Conservation (phyloP, 1,140 invertebrate genomes). For the Rhyzopertha dominica region DNA sequence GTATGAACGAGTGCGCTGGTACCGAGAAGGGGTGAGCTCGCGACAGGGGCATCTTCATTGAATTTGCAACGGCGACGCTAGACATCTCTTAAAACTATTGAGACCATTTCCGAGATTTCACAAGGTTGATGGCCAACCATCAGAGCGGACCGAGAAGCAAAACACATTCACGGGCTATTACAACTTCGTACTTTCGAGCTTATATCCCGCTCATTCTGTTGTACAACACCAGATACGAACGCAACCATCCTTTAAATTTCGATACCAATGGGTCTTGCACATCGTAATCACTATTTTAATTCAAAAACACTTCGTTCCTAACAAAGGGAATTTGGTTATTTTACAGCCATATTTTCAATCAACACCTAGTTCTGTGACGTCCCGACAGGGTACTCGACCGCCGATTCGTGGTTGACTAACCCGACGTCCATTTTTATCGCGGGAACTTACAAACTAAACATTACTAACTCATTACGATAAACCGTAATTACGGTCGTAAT, state of each 20-base stretch:
- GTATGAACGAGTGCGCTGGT: slow-evolving; percentile 39
- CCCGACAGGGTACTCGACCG: too few species aligned
- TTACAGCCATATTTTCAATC: slow-evolving; percentile 37
- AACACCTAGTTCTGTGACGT: slow-evolving; percentile 11
- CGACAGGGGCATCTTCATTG: slow-evolving; percentile 43
- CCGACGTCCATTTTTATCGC: too few species aligned
- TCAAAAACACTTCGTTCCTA: slow-evolving; percentile 33
- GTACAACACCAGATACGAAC: background rate
- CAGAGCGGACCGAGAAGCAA: slow-evolving; percentile 25
- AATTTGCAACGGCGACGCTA: slow-evolving; percentile 40
- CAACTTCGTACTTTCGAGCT: slow-evolving; percentile 4
- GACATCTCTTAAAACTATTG: slow-evolving; percentile 35
- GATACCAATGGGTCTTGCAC: slow-evolving; percentile 10
- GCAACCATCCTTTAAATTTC: slow-evolving; percentile 11
- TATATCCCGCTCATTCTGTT: slow-evolving; percentile 8
- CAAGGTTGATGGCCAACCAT: slow-evolving; percentile 37
- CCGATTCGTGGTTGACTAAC: too few species aligned
- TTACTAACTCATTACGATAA: too few species aligned
- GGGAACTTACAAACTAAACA: too few species aligned
- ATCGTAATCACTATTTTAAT: slow-evolving; percentile 22
- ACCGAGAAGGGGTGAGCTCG: slow-evolving; percentile 40
- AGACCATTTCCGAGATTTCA: slow-evolving; percentile 26
- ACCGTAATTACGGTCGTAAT: too few species aligned
- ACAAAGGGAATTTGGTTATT: slow-evolving; percentile 41
- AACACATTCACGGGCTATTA: slow-evolving; percentile 22